A percentile compares a stretch with the other conserved stretches of the same genome.
Evolutionary conservation across 1,140 invertebrate species (phyloP).

Genomic region (Solenopsis invicta): DNA sequence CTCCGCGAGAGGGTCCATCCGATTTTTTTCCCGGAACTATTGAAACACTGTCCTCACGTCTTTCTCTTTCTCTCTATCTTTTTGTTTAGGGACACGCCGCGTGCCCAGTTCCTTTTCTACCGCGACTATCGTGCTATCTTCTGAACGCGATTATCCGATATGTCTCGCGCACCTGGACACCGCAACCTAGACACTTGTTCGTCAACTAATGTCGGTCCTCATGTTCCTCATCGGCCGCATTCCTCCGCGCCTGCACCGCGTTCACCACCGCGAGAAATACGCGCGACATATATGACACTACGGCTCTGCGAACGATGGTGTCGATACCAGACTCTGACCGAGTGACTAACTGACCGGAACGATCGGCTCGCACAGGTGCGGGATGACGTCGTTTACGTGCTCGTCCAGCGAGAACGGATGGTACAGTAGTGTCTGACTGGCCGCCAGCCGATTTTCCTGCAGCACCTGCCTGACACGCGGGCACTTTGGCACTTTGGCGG

Average conservation of each 20-base stretch:
- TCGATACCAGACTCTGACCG: neutral
- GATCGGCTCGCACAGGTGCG: conserved; percentile 50
- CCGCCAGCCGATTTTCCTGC: neutral
- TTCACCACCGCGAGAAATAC: conserved; percentile 14
- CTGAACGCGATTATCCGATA: conserved; percentile 42
- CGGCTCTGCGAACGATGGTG: neutral
- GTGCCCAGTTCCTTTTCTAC: conserved; percentile 1
- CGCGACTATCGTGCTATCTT: conserved; percentile 1
- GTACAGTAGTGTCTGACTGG: conserved; percentile 38
- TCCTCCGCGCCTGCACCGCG: conserved; percentile 19
- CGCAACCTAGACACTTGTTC: conserved; percentile 68
- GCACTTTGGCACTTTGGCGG: neutral
- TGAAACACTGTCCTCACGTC: conserved; percentile 17
- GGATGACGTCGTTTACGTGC: neutral
- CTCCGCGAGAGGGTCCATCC: conserved; percentile 62
- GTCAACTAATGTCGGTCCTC: conserved; percentile 77
- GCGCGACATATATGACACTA: conserved; percentile 37
- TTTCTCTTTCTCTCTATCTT: neutral
- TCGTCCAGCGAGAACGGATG: conserved; percentile 50
- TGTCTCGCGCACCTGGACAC: conserved; percentile 54
- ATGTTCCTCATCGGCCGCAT: conserved; percentile 64
- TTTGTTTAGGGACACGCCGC: neutral
- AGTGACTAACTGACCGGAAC: conserved; percentile 12
- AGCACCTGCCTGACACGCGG: conserved; percentile 34
- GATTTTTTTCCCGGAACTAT: conserved; percentile 55